A percentile compares a stretch with the other conserved stretches of the same genome.
phyloP scores from a whole-genome alignment of 2,113 vertebrate genomes.

The Vulpes vulpes region DNA sequence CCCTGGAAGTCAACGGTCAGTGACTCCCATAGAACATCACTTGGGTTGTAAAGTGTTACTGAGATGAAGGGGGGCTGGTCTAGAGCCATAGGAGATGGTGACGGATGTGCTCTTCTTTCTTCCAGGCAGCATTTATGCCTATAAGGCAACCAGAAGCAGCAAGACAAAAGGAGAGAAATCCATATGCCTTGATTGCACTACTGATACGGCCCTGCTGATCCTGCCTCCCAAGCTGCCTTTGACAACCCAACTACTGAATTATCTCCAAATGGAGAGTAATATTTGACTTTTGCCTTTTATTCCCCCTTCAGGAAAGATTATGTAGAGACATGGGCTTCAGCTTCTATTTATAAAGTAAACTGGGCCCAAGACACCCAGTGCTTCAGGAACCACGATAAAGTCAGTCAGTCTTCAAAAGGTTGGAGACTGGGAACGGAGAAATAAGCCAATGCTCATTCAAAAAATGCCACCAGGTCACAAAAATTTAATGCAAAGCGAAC shows the following conservation, averaged over 20 bases:
- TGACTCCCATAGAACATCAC: background rate
- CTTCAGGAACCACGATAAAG: background rate
- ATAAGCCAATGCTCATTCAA: background rate
- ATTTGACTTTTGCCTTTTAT: background rate
- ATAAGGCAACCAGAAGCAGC: background rate
- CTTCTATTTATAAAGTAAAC: background rate
- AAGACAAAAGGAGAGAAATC: background rate
- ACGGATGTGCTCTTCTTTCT: background rate
- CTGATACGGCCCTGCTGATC: background rate
- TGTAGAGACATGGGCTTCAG: background rate
- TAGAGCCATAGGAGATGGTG: background rate
- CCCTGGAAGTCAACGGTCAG: background rate
- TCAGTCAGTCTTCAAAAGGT: background rate
- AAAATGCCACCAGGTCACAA: background rate
- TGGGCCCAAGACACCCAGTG: background rate
- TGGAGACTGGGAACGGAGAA: background rate
- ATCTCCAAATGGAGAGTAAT: slow-evolving; percentile 24
- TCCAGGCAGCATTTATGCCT: background rate
- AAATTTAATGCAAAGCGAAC: background rate
- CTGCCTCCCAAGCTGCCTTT: background rate
- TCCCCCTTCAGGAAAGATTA: background rate
- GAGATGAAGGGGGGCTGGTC: background rate
- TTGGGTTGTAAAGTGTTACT: background rate
- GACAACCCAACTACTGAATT: background rate
- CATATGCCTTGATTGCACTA: background rate